Percentiles rank a stretch among this genome's conserved stretches.
phyloP scores from a whole-genome alignment of 30 jellyfish, hydroid and myxozoan genomes.

The Aurelia coerulea region DNA sequence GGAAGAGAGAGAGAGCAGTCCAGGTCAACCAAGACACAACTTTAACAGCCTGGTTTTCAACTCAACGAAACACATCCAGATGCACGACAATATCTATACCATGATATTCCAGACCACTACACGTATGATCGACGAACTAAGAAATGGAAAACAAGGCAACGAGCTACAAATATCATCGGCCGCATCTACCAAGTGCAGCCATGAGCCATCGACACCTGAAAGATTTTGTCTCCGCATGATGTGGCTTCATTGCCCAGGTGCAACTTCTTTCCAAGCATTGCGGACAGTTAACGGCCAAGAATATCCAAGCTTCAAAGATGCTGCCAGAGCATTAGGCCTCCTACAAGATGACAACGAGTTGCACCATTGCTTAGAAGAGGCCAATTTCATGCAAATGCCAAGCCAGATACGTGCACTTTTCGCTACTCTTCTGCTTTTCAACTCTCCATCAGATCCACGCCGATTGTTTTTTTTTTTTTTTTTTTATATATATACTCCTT shows the following conservation, averaged over 20 bases:
- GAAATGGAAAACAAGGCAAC: neutral
- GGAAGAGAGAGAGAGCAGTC: no score
- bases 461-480: no score
- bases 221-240: slow-evolving; percentile 34
- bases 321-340: slow-evolving; percentile 45
- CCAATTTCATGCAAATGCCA: slow-evolving; percentile 10
- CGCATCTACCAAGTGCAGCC: slow-evolving; percentile 26
- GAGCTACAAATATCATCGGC: no score
- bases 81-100: neutral
- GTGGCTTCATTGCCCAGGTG: slow-evolving; percentile 40
- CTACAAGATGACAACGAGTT: slow-evolving; percentile 22
- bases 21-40: slow-evolving; percentile 11
- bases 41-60: slow-evolving; percentile 61
- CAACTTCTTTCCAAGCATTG: slow-evolving; percentile 3
- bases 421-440: neutral
- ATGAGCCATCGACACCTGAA: slow-evolving; percentile 22
- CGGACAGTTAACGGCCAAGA: slow-evolving; percentile 41
- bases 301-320: slow-evolving; percentile 56
- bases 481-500: no score
- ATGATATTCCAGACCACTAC: slow-evolving; percentile 63
- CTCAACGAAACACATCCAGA: slow-evolving; percentile 3
- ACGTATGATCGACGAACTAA: neutral
- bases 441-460: slow-evolving; percentile 16
- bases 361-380: slow-evolving; percentile 20
- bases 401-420: slow-evolving; percentile 19